Conservation (phyloP, 2,888 invertebrate species). For the Beris chalybata region DNA sequence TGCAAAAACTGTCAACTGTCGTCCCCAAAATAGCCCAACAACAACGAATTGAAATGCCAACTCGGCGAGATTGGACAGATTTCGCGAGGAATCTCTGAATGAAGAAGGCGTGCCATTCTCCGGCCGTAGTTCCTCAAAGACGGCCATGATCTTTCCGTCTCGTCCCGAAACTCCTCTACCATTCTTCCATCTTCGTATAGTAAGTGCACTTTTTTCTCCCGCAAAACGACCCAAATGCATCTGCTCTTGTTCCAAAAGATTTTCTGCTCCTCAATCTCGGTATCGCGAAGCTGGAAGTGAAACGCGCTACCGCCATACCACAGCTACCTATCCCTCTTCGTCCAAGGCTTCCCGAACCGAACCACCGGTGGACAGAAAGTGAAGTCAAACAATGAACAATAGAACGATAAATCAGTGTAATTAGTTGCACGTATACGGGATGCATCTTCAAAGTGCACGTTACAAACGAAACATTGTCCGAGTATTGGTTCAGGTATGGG, state of each 20-base stretch:
- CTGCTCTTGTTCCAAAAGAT: conserved; percentile 25
- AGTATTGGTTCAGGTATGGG: too few species aligned
- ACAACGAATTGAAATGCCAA: conserved; percentile 24
- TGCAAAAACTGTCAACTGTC: conserved; percentile 6
- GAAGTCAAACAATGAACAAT: conserved; percentile 75
- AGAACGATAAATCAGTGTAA: conserved; percentile 93
- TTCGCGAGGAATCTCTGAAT: neutral
- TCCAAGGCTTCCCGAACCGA: neutral
- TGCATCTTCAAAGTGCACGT: conserved; percentile 12
- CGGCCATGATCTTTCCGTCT: conserved; percentile 7
- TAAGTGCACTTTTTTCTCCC: neutral
- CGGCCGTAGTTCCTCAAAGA: neutral
- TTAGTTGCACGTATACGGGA: conserved; percentile 68
- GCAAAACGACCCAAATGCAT: conserved; percentile 12
- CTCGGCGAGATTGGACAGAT: conserved; percentile 13
- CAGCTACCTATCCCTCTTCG: conserved; percentile 18
- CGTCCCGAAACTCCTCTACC: conserved; percentile 8
- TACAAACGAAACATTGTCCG: too few species aligned
- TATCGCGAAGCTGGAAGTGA: conserved; percentile 12
- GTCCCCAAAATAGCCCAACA: conserved; percentile 4
- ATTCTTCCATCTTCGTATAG: conserved; percentile 2
- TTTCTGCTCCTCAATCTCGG: neutral
- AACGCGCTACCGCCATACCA: neutral
- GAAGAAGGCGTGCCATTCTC: conserved; percentile 12
- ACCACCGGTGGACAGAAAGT: conserved; percentile 39